phyloP scores from a whole-genome alignment of 2,888 invertebrate species.

The Piscicola geometra region DNA sequence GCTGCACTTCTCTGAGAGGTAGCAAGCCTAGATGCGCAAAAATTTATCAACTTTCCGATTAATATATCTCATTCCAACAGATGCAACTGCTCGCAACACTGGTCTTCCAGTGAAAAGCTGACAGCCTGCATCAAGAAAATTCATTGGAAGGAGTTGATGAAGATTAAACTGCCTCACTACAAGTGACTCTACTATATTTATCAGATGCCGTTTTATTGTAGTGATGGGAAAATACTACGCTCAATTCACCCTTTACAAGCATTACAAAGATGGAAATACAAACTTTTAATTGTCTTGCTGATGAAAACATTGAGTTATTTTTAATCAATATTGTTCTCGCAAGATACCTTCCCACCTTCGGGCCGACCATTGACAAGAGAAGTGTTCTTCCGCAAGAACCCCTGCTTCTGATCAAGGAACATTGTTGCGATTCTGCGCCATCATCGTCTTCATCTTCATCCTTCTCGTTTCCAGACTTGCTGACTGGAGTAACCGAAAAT shows the following conservation, averaged over 20 bases:
- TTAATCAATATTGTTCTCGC: slow-evolving; percentile 42
- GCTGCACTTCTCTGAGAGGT: neutral
- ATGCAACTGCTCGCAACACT: slow-evolving; percentile 48
- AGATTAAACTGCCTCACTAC: slow-evolving; percentile 28
- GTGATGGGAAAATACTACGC: neutral
- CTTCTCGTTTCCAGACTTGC: slow-evolving; percentile 18
- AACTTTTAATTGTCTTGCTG: neutral
- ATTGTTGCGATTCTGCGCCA: neutral
- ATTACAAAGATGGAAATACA: neutral
- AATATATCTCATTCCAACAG: no score
- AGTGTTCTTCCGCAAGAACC: slow-evolving; percentile 41
- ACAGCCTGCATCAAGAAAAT: slow-evolving; percentile 56
- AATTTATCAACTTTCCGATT: no score
- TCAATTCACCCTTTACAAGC: neutral
- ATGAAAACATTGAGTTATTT: neutral
- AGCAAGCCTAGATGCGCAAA: neutral
- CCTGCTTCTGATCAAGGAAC: slow-evolving; percentile 25
- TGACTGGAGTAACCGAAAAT: slow-evolving; percentile 30
- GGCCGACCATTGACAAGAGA: slow-evolving; percentile 47
- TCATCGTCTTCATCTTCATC: slow-evolving; percentile 19
- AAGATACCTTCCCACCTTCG: slow-evolving; percentile 52
- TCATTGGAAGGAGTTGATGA: slow-evolving; percentile 66
- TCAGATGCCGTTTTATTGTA: no score
- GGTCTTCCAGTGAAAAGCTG: slow-evolving; percentile 39
- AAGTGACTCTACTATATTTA: neutral